Percentiles rank a stretch among this genome's conserved stretches.
These are phyloP conservation scores for Epinotia nisella DNA, from an alignment of 2,888 invertebrate species.

Conservation along the genomic window DNA sequence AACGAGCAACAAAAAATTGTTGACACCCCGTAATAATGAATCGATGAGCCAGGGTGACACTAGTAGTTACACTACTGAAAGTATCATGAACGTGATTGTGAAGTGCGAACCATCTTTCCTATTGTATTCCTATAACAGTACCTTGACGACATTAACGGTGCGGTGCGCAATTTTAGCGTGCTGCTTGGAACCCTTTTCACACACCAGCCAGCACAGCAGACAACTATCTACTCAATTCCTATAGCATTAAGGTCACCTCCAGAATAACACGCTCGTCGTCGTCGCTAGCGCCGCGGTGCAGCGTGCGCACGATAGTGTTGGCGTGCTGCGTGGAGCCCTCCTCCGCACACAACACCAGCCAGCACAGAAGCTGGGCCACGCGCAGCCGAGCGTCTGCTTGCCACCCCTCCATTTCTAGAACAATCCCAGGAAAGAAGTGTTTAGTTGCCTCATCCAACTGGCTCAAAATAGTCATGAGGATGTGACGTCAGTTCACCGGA, in stretches of 20 bases:
- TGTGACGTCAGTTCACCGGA: background rate
- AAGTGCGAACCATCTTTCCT: no score
- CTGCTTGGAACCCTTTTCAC: no score
- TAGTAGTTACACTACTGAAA: no score
- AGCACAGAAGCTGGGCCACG: conserved; percentile 89
- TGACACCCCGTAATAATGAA: no score
- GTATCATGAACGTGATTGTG: no score
- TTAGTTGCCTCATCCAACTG: background rate
- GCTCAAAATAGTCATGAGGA: background rate
- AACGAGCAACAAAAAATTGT: no score
- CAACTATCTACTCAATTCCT: background rate
- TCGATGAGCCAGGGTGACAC: no score
- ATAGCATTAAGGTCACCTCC: conserved; percentile 12
- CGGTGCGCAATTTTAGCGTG: no score
- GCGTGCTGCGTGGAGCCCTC: conserved; percentile 89
- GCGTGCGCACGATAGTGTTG: conserved; percentile 82
- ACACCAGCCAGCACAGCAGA: no score
- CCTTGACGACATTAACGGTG: no score
- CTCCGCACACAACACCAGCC: conserved; percentile 89
- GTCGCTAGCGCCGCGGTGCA: conserved; percentile 86
- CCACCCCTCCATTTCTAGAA: conserved; percentile 90
- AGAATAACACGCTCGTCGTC: conserved; percentile 52
- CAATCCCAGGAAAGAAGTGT: background rate
- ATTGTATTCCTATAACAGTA: no score
- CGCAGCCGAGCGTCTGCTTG: conserved; percentile 88